phyloP scores from a whole-genome alignment of 2,113 vertebrate species.

The Oryzias celebensis region DNA sequence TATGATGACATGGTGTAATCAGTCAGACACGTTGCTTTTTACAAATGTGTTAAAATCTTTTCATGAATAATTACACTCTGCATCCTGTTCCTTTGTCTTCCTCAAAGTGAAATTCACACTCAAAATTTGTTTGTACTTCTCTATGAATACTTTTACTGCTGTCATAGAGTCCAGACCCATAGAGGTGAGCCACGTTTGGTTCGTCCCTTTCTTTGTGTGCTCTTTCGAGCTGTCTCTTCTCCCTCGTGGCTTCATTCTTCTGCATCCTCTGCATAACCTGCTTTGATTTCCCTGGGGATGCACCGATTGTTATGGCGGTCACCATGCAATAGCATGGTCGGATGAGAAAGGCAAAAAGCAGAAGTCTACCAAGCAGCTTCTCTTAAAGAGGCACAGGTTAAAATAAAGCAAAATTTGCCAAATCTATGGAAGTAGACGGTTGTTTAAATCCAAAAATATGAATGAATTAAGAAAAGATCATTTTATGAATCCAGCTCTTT shows the following conservation, averaged over 20 bases:
- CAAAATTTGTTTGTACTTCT: no score
- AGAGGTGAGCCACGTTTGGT: not conserved
- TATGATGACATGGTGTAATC: no score
- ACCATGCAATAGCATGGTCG: not conserved
- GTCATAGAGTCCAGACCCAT: not conserved
- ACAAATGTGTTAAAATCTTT: no score
- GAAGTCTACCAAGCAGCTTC: not conserved
- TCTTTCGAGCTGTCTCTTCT: not conserved
- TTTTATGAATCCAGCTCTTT: no score
- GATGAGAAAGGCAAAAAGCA: not conserved
- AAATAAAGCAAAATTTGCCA: no score
- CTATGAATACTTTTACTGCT: not conserved
- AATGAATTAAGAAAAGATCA: no score
- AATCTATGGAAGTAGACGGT: no score
- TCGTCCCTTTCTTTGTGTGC: not conserved
- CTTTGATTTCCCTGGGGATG: not conserved
- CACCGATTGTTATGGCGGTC: not conserved
- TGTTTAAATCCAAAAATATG: no score
- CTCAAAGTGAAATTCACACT: not conserved
- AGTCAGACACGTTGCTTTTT: no score
- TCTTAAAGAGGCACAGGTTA: no score
- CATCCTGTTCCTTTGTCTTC: not conserved
- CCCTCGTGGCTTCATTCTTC: not conserved
- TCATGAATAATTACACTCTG: no score
- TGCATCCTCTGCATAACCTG: conserved; percentile 2